Evolutionary conservation across 2,113 vertebrate genomes (phyloP), one percentile per base, ranked within the genome.

Genomic region (Ceuthmochares aereus): DNA sequence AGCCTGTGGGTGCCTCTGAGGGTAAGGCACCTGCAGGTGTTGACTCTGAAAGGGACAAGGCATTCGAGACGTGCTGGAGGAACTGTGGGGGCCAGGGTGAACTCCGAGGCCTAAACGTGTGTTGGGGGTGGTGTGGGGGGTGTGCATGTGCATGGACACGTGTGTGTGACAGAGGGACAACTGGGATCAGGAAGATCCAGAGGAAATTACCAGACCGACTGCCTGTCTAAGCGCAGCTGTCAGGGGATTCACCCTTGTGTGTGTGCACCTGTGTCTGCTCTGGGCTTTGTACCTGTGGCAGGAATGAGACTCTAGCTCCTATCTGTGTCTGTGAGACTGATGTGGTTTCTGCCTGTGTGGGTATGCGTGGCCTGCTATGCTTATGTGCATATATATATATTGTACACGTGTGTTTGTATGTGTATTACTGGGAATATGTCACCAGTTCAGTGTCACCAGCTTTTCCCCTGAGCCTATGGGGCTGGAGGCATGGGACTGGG

Each of bases 11-110:
- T 69, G 17, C 14, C 12, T 83, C 27, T 76, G 58, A 58, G 14
- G 7, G 9, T 55, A 32, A 62, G 4, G 5, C 3, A 37, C 4
- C 8, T 0, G 0, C 3, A 25, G 7, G 3, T 1, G 3, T 7
- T 62, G 26, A 22, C 10, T 88, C 20, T 16, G 5, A 6, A 86
- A 63, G 6, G 11, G 4, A 40, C 3, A 5, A 54, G 27, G 16
- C 3, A 2, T 32, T 5, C 14, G 63, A 37, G 12, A 9, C 13
- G 6, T 2, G 4, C 49, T 40, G 49, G n/a, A 59, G 6, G 4
- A 11, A 64, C 37, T 2, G 3, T 34, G 37, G 25, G 2, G 12
- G 16, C 8, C 12, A 10, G 42, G 0, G 0, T 36, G 11, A 22
- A 16, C 22, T 54, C n/a, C n/a, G n/a, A n/a, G n/a, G n/a, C n/a